Conservation (phyloP, 2,797 vertebrate genomes). For the Tangara arthus region DNA sequence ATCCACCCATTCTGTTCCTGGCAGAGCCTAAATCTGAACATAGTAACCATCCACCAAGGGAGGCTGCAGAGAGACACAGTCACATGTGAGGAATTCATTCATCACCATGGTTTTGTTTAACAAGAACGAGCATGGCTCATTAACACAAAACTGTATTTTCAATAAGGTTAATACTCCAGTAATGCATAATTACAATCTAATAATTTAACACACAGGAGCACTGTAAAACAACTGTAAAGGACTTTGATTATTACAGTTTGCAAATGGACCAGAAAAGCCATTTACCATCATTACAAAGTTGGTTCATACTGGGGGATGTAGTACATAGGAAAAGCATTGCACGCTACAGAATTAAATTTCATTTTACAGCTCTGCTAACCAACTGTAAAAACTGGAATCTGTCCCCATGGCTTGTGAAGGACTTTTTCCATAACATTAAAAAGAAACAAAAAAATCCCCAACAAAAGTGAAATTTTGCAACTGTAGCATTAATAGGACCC, state of each 20-base stretch:
- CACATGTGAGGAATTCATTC: neutral
- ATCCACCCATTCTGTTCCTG: accelerated
- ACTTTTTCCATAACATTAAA: conserved; percentile 62
- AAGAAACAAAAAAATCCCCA: conserved; percentile 9
- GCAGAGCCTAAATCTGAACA: neutral
- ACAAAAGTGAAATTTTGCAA: conserved; percentile 68
- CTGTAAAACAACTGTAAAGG: conserved; percentile 65
- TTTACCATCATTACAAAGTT: conserved; percentile 57
- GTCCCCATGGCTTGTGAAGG: conserved; percentile 65
- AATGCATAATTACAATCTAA: conserved; percentile 70
- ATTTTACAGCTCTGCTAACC: conserved; percentile 71
- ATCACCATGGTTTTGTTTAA: neutral
- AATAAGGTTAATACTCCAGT: conserved; percentile 62
- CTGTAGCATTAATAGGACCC: conserved; percentile 72
- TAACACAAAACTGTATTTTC: conserved; percentile 58
- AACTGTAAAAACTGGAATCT: conserved; percentile 70
- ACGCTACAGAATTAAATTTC: conserved; percentile 53
- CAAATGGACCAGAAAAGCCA: conserved; percentile 69
- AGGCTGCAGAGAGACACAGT: neutral
- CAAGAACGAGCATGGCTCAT: conserved; percentile 20
- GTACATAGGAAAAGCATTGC: conserved; percentile 22
- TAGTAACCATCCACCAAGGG: neutral
- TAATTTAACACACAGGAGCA: conserved; percentile 72
- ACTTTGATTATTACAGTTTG: conserved; percentile 65
- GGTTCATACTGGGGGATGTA: conserved; percentile 51